Evolutionary conservation across 2,113 vertebrate species (phyloP), one percentile per base, ranked within the genome.

Genomic region (Heliornis fulica): DNA sequence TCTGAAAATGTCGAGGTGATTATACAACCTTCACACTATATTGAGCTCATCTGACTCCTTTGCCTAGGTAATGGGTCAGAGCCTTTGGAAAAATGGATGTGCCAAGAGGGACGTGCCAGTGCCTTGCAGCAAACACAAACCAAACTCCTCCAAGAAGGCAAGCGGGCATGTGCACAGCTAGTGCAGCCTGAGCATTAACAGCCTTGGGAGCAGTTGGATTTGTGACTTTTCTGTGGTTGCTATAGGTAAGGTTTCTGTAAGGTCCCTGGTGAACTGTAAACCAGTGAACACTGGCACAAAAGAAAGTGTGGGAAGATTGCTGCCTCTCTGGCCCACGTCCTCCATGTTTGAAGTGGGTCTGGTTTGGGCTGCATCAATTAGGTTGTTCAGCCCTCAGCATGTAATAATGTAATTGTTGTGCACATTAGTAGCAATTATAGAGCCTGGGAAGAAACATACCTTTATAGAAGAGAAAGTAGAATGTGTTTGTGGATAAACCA

Each of bases 181-280:
- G 51, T 26, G 61, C 3, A 4, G 83, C 6, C 83, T 63, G 65
- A 41, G 63, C 48, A 6, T 40, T n/a, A 31, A 5, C 2, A 6
- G 60, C 78, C 32, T 29, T 6, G 36, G 70, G 36, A 94, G 61
- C 81, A 57, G 87, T 57, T 31, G 81, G 19, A 0, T 87, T 95
- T 92, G 92, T 51, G 68, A n/a, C 46, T 78, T 9, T 93, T 74
- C 82, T 64, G 82, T 90, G 68, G 38, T 29, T 90, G 46, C 71
- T 56, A 6, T 66, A 48, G n/a, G 59, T 90, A 75, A 69, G 29
- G 46, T 86, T 91, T 90, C 75, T 93, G 54, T 40, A 68, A 87
- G 57, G 79, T 88, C 94, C 57, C 96, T 57, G 64, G 19, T 74
- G 90, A 22, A 22, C 51, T 89, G 86, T 92, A 94, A 96, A 95